Conservation (phyloP, 2,797 vertebrate species). For the Paramormyrops hopkinsi region DNA sequence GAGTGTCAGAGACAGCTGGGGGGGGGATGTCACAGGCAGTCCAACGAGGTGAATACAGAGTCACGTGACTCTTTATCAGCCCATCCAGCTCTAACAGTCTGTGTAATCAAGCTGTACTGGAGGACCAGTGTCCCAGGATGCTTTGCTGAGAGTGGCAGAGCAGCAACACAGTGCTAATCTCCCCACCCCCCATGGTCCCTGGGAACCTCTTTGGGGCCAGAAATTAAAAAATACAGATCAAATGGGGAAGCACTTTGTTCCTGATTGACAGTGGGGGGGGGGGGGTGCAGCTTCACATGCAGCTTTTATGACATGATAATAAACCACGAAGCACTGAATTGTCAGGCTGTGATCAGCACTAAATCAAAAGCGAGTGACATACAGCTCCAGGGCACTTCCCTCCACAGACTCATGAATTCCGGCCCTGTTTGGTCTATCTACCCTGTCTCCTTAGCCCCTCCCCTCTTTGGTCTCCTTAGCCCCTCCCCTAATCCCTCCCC, state of each 20-base stretch:
- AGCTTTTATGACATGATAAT: conserved; percentile 63
- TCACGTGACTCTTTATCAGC: neutral
- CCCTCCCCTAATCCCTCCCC: conserved; percentile 13
- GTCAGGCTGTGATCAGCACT: conserved; percentile 62
- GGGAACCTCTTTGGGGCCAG: neutral
- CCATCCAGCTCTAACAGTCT: neutral
- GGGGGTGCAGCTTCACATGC: conserved; percentile 43
- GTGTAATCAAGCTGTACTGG: neutral
- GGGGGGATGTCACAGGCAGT: neutral
- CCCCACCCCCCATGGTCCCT: neutral
- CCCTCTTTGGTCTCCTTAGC: neutral
- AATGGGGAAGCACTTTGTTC: conserved; percentile 38
- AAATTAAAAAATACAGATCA: neutral
- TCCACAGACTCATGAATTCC: neutral
- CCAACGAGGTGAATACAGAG: neutral
- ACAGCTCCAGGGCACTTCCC: neutral
- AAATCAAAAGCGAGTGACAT: conserved; percentile 59
- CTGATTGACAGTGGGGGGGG: conserved; percentile 51
- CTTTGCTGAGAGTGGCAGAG: neutral
- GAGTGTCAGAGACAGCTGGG: neutral
- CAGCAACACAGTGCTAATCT: neutral
- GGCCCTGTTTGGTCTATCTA: neutral
- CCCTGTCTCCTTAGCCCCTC: neutral
- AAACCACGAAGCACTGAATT: conserved; percentile 61
- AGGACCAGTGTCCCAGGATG: neutral